Evolutionary conservation across 2,888 invertebrate genomes (phyloP), one percentile per base, ranked within the genome.

Genomic region (Euproctis similis): DNA sequence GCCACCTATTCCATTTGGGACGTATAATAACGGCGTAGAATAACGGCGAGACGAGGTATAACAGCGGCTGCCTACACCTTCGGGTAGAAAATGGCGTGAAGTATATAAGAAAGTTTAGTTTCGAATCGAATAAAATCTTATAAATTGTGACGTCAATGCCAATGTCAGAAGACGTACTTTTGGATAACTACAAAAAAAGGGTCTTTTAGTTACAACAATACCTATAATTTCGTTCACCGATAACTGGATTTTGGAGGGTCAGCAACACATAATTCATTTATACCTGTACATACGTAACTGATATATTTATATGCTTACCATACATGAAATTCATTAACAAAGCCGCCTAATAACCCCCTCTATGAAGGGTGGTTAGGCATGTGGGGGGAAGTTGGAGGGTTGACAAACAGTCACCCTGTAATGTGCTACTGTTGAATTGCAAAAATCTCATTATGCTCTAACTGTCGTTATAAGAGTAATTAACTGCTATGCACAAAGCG

Each of bases 391-490:
- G 31, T 27, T 16, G 28, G 55, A 55, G 53, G 60, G 62, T 56
- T 69, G 70, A 75, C 71, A 73, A 70, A 75, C 75, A 73, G 58
- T n/a, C 66, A 57, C 69, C 70, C 71, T 64, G 72, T 78, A 76
- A 77, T 78, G 77, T 74, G 77, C 71, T 73, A 71, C 76, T 76
- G 80, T 80, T 77, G 80, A 82, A 81, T 81, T 81, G 77, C 80
- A 82, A 81, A 81, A 82, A 81, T 82, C 81, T 81, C 81, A 82
- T 81, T 82, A 80, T 76, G 63, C 63, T 78, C 81, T 81, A 81
- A 80, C 81, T 78, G 81, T 80, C 80, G 80, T 80, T 80, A 81
- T 76, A 78, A 73, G 75, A 77, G 80, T 81, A 81, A 82, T 81
- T 80, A 80, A 78, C 75, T 72, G 55, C 63, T 55, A 42, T 34